A percentile compares a stretch with the other conserved stretches of the same genome.
Conservation (phyloP, 2,888 invertebrate species). For the Hesperia comma region DNA sequence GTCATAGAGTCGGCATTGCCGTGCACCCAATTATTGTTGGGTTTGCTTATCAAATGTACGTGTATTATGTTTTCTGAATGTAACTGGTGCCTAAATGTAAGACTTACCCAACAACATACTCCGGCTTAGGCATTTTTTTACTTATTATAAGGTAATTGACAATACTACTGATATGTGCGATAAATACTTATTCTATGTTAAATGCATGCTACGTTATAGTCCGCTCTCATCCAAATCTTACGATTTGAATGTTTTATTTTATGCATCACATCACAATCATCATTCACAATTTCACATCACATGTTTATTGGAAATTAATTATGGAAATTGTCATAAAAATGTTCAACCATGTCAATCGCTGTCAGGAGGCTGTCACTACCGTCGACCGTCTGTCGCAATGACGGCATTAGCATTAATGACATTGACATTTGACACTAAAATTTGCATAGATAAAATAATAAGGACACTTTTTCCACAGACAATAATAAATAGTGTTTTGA, state of each 20-base stretch:
- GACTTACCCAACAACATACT: constrained; percentile 37
- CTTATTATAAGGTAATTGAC: constrained; percentile 12
- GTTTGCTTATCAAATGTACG: background rate
- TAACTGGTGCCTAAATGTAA: background rate
- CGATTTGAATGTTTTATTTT: background rate
- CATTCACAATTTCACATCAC: background rate
- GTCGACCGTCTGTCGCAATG: no score
- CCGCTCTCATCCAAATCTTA: background rate
- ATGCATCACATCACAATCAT: no score
- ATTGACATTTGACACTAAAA: no score
- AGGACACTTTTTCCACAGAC: no score
- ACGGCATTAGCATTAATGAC: no score
- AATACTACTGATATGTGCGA: constrained; percentile 23
- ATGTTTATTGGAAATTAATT: no score
- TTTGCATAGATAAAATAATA: no score
- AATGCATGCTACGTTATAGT: constrained; percentile 11
- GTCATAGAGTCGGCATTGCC: background rate
- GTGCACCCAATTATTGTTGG: background rate
- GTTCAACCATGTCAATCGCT: no score
- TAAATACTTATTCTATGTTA: constrained; percentile 3
- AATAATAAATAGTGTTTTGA: no score
- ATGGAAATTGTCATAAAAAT: no score
- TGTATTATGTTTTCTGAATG: background rate
- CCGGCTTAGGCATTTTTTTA: constrained; percentile 25
- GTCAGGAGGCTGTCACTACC: no score